Evolutionary conservation across 2,888 invertebrate genomes (phyloP).

Genomic region (Sialis fuliginosa): DNA sequence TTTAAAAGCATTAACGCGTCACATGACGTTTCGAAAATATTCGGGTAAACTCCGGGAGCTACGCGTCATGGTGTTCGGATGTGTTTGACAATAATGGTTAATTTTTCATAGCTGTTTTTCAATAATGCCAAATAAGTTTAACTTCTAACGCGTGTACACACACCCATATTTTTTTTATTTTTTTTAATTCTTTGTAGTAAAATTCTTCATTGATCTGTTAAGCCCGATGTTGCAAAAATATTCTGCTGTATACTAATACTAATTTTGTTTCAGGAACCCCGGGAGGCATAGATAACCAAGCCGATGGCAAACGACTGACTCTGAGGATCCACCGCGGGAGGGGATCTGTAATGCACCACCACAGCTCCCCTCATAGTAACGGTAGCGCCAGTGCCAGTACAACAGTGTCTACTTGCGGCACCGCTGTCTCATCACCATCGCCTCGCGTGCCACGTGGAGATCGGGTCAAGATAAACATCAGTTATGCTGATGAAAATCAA

Average conservation of each 20-base stretch:
- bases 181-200: too few species aligned
- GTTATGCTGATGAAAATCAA: constrained; percentile 50
- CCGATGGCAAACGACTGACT: constrained; percentile 80
- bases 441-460: constrained; percentile 43
- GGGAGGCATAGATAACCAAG: constrained; percentile 46
- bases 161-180: too few species aligned
- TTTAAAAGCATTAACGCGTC: too few species aligned
- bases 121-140: too few species aligned
- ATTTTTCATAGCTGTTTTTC: too few species aligned
- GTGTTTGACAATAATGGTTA: too few species aligned
- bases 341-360: constrained; percentile 36
- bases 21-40: too few species aligned
- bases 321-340: constrained; percentile 79
- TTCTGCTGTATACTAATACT: neutral
- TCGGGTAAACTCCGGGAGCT: too few species aligned
- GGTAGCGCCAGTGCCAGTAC: constrained; percentile 52
- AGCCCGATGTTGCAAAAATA: too few species aligned
- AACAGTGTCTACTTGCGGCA: constrained; percentile 22
- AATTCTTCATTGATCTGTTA: too few species aligned
- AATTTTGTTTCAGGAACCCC: constrained; percentile 29
- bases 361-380: constrained; percentile 47
- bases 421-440: constrained; percentile 44
- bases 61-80: too few species aligned
- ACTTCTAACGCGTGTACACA: too few species aligned
- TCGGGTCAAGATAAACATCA: constrained; percentile 71